Evolutionary conservation across 2,797 vertebrate species (phyloP).

Genomic region (Adrianichthys oophorus): DNA sequence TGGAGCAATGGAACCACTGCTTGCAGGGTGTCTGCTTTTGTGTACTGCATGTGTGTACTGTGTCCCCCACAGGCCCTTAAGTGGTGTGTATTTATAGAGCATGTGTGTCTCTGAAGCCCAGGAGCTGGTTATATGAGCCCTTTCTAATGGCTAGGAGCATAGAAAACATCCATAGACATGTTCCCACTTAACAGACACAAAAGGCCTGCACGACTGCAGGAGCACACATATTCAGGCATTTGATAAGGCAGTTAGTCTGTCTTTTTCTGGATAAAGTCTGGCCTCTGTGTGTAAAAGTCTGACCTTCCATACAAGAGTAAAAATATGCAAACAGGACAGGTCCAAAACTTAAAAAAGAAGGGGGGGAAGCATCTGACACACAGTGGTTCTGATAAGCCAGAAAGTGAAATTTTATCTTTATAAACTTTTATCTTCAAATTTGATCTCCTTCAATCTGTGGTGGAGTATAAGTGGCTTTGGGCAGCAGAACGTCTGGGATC

Average conservation of each 20-base stretch:
- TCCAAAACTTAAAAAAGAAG: slow-evolving; percentile 1
- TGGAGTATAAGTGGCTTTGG: slow-evolving; percentile 32
- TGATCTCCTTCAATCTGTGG: slow-evolving; percentile 22
- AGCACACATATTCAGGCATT: neutral
- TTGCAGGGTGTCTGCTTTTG: slow-evolving; percentile 28
- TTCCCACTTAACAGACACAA: slow-evolving; percentile 62
- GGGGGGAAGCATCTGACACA: slow-evolving; percentile 16
- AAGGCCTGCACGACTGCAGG: too few species aligned
- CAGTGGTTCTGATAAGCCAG: slow-evolving; percentile 29
- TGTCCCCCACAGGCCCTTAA: slow-evolving; percentile 77
- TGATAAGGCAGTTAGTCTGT: slow-evolving; percentile 31
- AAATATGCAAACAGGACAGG: slow-evolving; percentile 24
- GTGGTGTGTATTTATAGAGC: slow-evolving; percentile 80
- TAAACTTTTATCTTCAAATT: slow-evolving; percentile 26
- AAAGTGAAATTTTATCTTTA: slow-evolving; percentile 41
- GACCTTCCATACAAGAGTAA: slow-evolving; percentile 28
- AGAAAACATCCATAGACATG: slow-evolving; percentile 71
- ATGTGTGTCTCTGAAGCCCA: slow-evolving; percentile 75
- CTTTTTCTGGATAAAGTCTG: slow-evolving; percentile 36
- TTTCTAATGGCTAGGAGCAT: slow-evolving; percentile 78
- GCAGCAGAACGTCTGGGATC: slow-evolving; percentile 19
- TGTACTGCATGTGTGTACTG: slow-evolving; percentile 33
- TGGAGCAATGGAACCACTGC: slow-evolving; percentile 47
- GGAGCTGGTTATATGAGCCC: slow-evolving; percentile 80
- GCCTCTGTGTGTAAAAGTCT: slow-evolving; percentile 23